Evolutionary conservation across 2,888 invertebrate genomes (phyloP).

Genomic region (Tinea trinotella): DNA sequence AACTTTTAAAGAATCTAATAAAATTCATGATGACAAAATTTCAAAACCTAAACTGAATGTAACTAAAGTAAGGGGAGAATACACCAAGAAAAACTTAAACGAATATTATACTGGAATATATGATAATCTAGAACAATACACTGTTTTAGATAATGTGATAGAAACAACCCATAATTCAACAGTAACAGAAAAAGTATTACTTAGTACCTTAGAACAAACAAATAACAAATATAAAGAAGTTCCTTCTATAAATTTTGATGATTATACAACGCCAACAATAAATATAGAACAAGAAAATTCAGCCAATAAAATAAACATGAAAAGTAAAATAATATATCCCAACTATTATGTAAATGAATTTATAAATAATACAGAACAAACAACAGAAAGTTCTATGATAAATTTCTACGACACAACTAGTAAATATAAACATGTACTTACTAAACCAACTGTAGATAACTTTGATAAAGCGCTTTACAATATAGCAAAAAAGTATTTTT

Average conservation of each 20-base stretch:
- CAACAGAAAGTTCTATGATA: too few relatives aligned
- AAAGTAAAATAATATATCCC: too few relatives aligned
- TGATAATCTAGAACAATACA: too few relatives aligned
- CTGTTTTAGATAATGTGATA: too few relatives aligned
- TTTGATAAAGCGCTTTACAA: not conserved
- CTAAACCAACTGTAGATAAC: not conserved
- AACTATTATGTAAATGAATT: too few relatives aligned
- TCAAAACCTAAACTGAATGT: too few relatives aligned
- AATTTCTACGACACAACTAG: not conserved
- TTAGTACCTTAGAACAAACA: not conserved
- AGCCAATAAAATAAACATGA: not conserved
- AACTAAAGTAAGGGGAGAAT: too few relatives aligned
- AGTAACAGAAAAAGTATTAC: not conserved
- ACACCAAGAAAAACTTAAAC: too few relatives aligned
- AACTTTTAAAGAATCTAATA: not conserved
- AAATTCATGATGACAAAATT: not conserved
- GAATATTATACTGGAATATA: too few relatives aligned
- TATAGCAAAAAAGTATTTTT: not conserved
- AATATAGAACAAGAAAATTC: not conserved
- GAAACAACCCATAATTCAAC: too few relatives aligned
- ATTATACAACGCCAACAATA: not conserved
- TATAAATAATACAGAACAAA: too few relatives aligned
- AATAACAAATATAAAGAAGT: not conserved
- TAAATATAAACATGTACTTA: not conserved
- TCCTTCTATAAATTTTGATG: not conserved